Evolutionary conservation across 2,797 vertebrate genomes (phyloP).

Genomic region (Pagetopsis macropterus): DNA sequence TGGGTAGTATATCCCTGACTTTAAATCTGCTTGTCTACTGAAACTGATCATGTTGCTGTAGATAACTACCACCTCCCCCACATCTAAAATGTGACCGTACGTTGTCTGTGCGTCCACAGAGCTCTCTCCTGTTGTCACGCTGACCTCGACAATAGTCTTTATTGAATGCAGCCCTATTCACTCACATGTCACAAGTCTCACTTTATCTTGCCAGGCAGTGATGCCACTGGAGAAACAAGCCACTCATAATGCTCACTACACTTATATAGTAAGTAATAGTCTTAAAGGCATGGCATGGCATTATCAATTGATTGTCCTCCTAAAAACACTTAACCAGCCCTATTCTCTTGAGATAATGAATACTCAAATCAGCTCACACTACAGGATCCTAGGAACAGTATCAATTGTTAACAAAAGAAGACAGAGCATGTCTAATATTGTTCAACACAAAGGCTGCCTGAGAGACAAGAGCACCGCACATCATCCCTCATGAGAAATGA

Average conservation of each 20-base stretch:
- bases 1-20: background rate
- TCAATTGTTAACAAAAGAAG: background rate
- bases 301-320: background rate
- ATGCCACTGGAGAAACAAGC: constrained; percentile 51
- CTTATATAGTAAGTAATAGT: background rate
- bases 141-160: constrained; percentile 66
- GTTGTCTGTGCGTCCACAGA: constrained; percentile 42
- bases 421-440: background rate
- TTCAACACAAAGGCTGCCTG: background rate
- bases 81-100: constrained; percentile 26
- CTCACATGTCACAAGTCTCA: constrained; percentile 67
- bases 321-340: background rate
- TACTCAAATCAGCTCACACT: background rate
- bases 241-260: constrained; percentile 14
- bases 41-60: constrained; percentile 6
- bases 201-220: constrained; percentile 58
- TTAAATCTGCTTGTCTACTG: background rate
- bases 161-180: constrained; percentile 66
- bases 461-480: background rate
- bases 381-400: background rate
- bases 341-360: background rate
- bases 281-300: background rate
- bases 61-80: constrained; percentile 10
- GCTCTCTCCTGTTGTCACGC: constrained; percentile 54
- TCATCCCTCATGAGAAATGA: background rate